Percentiles rank a stretch among this genome's conserved stretches.
These are phyloP conservation scores for Prietella phreatophila DNA, from an alignment of 2,113 vertebrate species.

Conservation along the genomic window DNA sequence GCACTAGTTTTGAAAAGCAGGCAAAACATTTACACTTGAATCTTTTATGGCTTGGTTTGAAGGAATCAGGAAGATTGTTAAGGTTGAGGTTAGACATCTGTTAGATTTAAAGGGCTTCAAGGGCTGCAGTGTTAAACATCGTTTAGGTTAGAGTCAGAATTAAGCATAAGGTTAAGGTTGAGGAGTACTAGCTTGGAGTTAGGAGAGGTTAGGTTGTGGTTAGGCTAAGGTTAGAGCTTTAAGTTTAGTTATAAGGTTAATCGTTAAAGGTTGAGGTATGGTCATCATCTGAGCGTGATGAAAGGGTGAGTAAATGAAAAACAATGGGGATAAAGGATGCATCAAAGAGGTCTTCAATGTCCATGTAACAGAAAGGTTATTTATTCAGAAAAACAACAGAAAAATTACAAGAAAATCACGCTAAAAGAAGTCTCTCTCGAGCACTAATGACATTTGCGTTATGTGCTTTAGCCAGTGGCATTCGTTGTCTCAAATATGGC, in stretches of 20 bases:
- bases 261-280: slow-evolving; percentile 58
- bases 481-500: neutral
- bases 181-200: slow-evolving; percentile 61
- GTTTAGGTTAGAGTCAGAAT: slow-evolving; percentile 51
- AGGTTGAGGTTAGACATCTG: slow-evolving; percentile 70
- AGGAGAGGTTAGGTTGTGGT: slow-evolving; percentile 64
- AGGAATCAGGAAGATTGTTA: slow-evolving; percentile 63
- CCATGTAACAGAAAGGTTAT: neutral
- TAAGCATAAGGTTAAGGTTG: slow-evolving; percentile 70
- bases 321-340: neutral
- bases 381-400: neutral
- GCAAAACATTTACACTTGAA: slow-evolving; percentile 62
- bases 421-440: neutral
- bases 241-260: slow-evolving; percentile 66
- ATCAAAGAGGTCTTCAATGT: neutral
- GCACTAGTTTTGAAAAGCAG: slow-evolving; percentile 61
- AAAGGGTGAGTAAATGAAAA: neutral
- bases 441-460: neutral
- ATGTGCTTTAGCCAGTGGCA: neutral
- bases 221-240: slow-evolving; percentile 68
- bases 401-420: neutral
- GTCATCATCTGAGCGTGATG: neutral
- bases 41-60: slow-evolving; percentile 39
- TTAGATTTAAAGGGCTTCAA: slow-evolving; percentile 57
- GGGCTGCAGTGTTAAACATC: slow-evolving; percentile 62